Evolutionary conservation across 1,140 invertebrate genomes (phyloP).

Genomic region (Papilio polyxenes): DNA sequence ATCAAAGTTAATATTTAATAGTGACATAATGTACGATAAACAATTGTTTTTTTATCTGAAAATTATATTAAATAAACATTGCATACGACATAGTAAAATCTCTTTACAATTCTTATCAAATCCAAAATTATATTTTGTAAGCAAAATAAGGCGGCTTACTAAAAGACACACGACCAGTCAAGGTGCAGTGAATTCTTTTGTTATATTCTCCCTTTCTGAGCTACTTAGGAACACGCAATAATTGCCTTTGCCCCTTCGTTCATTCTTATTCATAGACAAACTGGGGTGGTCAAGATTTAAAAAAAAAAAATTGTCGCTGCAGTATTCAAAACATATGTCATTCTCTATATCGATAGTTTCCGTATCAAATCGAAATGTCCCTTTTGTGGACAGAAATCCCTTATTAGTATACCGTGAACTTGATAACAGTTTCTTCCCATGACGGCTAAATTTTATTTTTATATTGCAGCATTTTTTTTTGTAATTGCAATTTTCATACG

Average conservation of each 20-base stretch:
- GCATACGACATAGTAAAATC: not conserved
- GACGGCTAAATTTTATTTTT: constrained; percentile 71
- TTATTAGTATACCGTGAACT: constrained; percentile 72
- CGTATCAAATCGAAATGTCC: constrained; percentile 63
- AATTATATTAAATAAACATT: not conserved
- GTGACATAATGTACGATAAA: not conserved
- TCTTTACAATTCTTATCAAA: not conserved
- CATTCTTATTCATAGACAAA: constrained; percentile 50
- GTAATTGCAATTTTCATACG: constrained; percentile 54
- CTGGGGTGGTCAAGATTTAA: constrained; percentile 50
- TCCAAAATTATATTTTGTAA: constrained; percentile 55
- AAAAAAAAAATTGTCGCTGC: constrained; percentile 64
- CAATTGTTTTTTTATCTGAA: not conserved
- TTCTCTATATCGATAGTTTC: constrained; percentile 71
- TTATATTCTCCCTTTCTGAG: constrained; percentile 60
- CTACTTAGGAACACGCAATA: constrained; percentile 65
- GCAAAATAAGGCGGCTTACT: constrained; percentile 59
- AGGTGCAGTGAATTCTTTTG: constrained; percentile 60
- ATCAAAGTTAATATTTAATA: not conserved
- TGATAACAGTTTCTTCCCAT: constrained; percentile 71
- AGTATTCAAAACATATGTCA: constrained; percentile 77
- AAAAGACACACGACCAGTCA: constrained; percentile 63
- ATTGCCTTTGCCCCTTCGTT: constrained; percentile 70
- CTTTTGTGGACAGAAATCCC: constrained; percentile 59
- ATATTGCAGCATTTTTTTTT: not conserved